Conservation (phyloP, 2,888 invertebrate species). For the Pristionchus entomophagus region DNA sequence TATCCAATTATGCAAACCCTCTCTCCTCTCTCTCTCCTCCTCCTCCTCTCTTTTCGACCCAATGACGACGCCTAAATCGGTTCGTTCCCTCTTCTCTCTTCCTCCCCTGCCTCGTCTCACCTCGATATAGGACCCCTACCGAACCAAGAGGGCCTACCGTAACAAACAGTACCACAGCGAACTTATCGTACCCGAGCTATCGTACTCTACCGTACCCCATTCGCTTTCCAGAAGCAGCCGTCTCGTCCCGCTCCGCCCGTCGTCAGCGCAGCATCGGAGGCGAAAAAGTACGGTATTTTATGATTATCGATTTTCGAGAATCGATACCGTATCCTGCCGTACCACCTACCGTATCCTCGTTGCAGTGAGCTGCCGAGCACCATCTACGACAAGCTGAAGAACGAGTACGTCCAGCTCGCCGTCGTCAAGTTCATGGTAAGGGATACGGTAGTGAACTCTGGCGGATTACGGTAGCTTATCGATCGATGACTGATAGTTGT, state of each 20-base stretch:
- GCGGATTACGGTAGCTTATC: too few relatives aligned
- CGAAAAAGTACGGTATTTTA: background rate
- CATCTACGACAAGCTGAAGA: slow-evolving; percentile 20
- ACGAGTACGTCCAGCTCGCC: slow-evolving; percentile 3
- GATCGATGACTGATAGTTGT: too few relatives aligned
- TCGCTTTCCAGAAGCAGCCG: background rate
- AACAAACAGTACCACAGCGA: background rate
- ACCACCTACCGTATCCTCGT: background rate
- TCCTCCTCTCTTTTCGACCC: background rate
- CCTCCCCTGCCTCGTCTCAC: background rate
- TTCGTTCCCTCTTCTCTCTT: background rate
- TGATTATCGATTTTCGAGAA: too few relatives aligned
- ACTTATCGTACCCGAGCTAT: background rate
- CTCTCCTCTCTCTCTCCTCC: background rate
- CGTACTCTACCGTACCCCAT: background rate
- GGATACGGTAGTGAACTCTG: too few relatives aligned
- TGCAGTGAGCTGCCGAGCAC: background rate
- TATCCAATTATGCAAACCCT: background rate
- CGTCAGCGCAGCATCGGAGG: background rate
- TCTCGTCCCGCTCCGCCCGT: background rate
- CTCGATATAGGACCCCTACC: too few relatives aligned
- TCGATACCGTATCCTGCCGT: too few relatives aligned
- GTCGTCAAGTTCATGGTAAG: slow-evolving; percentile 33
- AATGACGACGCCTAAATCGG: background rate
- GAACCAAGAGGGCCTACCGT: too few relatives aligned